Percentiles rank a stretch among this genome's conserved stretches.
Conservation (phyloP, 1,140 invertebrate species). For the Drosophila pseudoananassae region DNA sequence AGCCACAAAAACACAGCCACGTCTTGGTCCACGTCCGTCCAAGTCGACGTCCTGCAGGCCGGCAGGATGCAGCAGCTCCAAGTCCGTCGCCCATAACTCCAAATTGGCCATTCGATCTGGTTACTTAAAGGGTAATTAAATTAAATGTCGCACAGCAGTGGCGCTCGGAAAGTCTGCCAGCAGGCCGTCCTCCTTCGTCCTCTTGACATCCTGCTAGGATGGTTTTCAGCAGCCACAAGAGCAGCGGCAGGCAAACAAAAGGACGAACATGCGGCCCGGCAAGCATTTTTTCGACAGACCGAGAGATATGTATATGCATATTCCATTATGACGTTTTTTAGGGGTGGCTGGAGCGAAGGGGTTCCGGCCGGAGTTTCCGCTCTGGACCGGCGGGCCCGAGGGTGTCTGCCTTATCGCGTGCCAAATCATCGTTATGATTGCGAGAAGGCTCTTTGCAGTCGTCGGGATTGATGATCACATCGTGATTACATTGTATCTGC, state of each 20-base stretch:
- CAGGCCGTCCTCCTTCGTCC: constrained; percentile 44
- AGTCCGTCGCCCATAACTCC: constrained; percentile 46
- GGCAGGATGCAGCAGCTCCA: constrained; percentile 29
- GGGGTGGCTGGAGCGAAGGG: constrained; percentile 22
- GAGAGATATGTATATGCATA: constrained; percentile 56
- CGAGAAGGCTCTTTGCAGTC: constrained; percentile 19
- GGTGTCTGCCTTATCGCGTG: constrained; percentile 80
- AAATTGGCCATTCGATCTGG: constrained; percentile 80
- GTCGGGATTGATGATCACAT: constrained; percentile 77
- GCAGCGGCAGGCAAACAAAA: constrained; percentile 42
- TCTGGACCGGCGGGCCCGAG: constrained; percentile 24
- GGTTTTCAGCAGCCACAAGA: constrained; percentile 22
- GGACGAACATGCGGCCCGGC: constrained; percentile 30
- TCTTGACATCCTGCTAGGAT: constrained; percentile 52
- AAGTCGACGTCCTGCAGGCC: constrained; percentile 4
- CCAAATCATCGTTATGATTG: constrained; percentile 82
- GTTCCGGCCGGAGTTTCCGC: constrained; percentile 25
- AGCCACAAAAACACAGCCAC: constrained; percentile 15
- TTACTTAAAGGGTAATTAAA: constrained; percentile 84
- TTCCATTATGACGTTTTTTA: constrained; percentile 70
- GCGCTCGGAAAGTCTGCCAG: constrained; percentile 37
- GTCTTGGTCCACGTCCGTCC: constrained; percentile 5
- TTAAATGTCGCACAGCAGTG: constrained; percentile 66
- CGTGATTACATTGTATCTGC: constrained; percentile 80
- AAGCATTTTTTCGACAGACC: constrained; percentile 24